Percentiles rank a stretch among this genome's conserved stretches.
Evolutionary conservation across 2,888 invertebrate genomes (phyloP).

Genomic region (Phalera bucephala): DNA sequence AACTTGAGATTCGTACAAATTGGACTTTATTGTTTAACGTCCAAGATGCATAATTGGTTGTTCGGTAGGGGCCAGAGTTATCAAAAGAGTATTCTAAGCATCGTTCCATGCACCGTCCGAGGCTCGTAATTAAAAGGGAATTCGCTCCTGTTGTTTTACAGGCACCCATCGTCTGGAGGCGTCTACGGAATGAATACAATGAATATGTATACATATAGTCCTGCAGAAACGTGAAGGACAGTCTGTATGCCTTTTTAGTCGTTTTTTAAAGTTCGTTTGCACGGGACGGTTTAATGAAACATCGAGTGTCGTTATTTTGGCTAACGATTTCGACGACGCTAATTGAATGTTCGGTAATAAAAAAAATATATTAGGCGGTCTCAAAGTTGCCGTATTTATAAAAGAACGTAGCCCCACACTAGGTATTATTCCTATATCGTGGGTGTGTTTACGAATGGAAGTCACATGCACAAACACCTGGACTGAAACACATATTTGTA

Average conservation of each 20-base stretch:
- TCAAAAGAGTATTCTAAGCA: constrained; percentile 60
- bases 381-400: no score
- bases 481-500: no score
- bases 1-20: constrained; percentile 11
- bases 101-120: constrained; percentile 47
- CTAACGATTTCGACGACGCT: constrained; percentile 12
- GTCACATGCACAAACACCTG: no score
- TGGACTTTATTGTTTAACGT: constrained; percentile 24
- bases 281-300: constrained; percentile 15
- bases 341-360: constrained; percentile 3
- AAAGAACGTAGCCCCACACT: no score
- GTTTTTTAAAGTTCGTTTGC: constrained; percentile 21
- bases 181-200: constrained; percentile 41
- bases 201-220: constrained; percentile 44
- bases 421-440: no score
- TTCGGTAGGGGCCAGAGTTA: constrained; percentile 33
- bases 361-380: neutral
- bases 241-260: constrained; percentile 40
- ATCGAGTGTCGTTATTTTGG: constrained; percentile 15
- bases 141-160: constrained; percentile 61
- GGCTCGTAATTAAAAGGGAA: constrained; percentile 62
- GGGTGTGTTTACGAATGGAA: no score
- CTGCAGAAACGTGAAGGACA: constrained; percentile 42
- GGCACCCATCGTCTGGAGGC: constrained; percentile 53
- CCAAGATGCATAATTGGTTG: constrained; percentile 42